These are phyloP conservation scores for Lophura swinhoii DNA, from an alignment of 2,797 vertebrate genomes.

Conservation along the genomic window DNA sequence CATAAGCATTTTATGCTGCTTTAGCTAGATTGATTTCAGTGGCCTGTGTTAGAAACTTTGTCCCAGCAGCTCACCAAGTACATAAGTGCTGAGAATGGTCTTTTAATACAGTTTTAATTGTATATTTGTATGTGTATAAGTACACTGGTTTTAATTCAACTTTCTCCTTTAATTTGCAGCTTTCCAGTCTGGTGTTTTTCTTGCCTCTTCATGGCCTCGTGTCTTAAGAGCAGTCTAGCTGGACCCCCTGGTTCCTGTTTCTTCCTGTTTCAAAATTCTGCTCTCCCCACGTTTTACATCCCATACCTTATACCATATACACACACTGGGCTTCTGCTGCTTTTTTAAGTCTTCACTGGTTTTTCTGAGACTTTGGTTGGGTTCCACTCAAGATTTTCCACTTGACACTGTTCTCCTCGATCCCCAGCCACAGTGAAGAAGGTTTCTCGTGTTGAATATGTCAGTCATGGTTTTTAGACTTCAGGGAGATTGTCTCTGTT, in stretches of 20 bases:
- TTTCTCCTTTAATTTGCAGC: slow-evolving; percentile 75
- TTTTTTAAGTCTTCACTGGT: slow-evolving; percentile 10
- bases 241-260: slow-evolving; percentile 71
- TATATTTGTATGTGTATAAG: slow-evolving; percentile 33
- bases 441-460: background rate
- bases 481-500: background rate
- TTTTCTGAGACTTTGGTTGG: background rate
- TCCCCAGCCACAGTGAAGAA: background rate
- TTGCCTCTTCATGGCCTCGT: slow-evolving; percentile 67
- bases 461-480: background rate
- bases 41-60: background rate
- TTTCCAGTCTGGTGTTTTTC: slow-evolving; percentile 69
- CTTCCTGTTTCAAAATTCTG: slow-evolving; percentile 52
- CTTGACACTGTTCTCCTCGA: background rate
- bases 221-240: slow-evolving; percentile 66
- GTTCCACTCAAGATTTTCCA: background rate
- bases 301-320: background rate
- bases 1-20: background rate
- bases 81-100: background rate
- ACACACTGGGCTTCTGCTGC: background rate
- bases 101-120: background rate
- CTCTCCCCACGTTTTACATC: background rate
- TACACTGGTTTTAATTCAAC: slow-evolving; percentile 62
- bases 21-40: background rate
- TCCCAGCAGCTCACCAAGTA: background rate